Evolutionary conservation across 2,888 invertebrate genomes (phyloP).

Genomic region (Germaria angustata): DNA sequence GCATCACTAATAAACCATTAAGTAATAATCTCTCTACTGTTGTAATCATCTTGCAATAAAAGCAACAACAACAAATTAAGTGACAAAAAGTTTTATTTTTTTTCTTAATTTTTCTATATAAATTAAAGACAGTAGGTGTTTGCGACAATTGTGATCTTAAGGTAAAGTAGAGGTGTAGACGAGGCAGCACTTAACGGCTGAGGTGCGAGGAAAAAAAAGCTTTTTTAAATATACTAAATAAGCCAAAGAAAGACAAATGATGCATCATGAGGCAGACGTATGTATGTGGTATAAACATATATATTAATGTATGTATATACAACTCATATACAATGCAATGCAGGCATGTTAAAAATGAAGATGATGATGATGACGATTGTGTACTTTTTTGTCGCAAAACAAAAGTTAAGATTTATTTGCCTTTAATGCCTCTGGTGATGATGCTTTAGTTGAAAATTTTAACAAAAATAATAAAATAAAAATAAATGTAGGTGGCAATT

Average conservation of each 20-base stretch:
- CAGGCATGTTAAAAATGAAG: constrained; percentile 2
- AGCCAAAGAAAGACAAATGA: constrained; percentile 51
- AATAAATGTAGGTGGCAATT: constrained; percentile 49
- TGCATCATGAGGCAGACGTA: constrained; percentile 38
- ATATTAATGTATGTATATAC: neutral
- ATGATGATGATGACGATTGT: constrained; percentile 23
- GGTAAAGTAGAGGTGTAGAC: constrained; percentile 32
- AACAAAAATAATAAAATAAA: neutral
- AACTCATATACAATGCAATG: constrained; percentile 8
- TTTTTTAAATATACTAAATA: constrained; percentile 22
- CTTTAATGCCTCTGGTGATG: constrained; percentile 30
- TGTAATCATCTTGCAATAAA: constrained; percentile 47
- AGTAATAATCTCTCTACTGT: constrained; percentile 62
- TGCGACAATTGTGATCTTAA: constrained; percentile 56
- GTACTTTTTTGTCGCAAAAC: constrained; percentile 6
- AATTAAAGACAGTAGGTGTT: constrained; percentile 60
- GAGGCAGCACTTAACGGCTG: neutral
- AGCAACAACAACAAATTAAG: neutral
- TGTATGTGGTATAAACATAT: too few relatives aligned
- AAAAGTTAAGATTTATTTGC: neutral
- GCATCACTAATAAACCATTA: constrained; percentile 64
- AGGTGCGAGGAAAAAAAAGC: neutral
- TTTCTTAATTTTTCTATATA: neutral
- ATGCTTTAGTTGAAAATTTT: neutral
- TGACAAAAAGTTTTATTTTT: constrained; percentile 3